Percentiles rank a stretch among this genome's conserved stretches.
These are phyloP conservation scores for Coenonympha glycerion DNA, from an alignment of 2,888 invertebrate genomes.

Conservation along the genomic window DNA sequence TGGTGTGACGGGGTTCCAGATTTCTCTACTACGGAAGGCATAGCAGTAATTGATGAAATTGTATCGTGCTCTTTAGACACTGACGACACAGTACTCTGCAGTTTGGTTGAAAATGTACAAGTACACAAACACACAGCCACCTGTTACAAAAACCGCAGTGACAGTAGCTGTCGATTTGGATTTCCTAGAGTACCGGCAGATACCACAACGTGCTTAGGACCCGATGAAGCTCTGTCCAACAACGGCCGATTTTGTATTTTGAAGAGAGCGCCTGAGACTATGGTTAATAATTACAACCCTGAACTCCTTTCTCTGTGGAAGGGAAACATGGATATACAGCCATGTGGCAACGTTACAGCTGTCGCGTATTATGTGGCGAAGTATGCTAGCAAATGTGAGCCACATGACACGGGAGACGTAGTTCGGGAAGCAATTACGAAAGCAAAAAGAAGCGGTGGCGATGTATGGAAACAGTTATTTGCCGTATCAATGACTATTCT, in stretches of 20 bases:
- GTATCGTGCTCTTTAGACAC: too few species aligned
- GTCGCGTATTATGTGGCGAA: conserved; percentile 40
- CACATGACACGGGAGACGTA: conserved; percentile 27
- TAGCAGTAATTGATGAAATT: too few species aligned
- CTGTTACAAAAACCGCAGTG: neutral
- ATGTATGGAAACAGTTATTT: conserved; percentile 32
- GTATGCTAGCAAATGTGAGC: conserved; percentile 35
- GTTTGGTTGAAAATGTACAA: neutral
- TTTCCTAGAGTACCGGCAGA: neutral
- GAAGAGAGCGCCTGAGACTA: conserved; percentile 27
- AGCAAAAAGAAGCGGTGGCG: conserved; percentile 27
- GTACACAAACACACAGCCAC: neutral
- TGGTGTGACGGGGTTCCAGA: too few species aligned
- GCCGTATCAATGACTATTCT: conserved; percentile 34
- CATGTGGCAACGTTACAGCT: conserved; percentile 37
- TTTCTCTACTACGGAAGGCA: too few species aligned
- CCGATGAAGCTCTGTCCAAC: conserved; percentile 36
- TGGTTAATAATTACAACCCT: conserved; percentile 39
- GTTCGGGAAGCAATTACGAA: conserved; percentile 15
- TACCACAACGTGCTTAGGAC: conserved; percentile 24
- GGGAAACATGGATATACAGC: conserved; percentile 43
- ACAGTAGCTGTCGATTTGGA: neutral
- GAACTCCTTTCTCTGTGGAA: conserved; percentile 32
- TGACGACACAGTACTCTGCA: too few species aligned
- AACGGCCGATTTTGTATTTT: conserved; percentile 37